Evolutionary conservation across 2,113 vertebrate species (phyloP), one percentile per base, ranked within the genome.

Genomic region (Leptodactylus fuscus): DNA sequence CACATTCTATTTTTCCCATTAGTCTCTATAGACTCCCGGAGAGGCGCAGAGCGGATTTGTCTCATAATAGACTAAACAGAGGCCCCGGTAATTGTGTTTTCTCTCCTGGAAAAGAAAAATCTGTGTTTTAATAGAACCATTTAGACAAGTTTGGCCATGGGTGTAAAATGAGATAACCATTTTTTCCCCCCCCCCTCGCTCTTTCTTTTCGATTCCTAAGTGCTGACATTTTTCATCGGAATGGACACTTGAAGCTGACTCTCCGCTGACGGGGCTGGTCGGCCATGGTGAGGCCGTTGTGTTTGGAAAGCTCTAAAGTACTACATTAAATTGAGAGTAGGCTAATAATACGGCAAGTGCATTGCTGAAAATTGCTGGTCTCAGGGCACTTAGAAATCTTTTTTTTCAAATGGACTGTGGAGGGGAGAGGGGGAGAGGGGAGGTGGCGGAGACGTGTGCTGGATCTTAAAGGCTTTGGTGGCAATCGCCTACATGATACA

Each of bases 311-410:
- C 55, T 22, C 27, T 75, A 77, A 84, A 84, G 51, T 41, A 84
- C 71, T 84, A 65, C 73, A 65, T 77, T 84, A 84, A 84, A 84
- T 84, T 84, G 82, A 84, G 67, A 77, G 82, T 77, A 65, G 38
- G 29, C 71, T 84, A 84, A 84, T 84, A 84, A 77, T 65, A 84
- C 24, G 38, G 82, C 82, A 77, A 84, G 70, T 48, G 82, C 49
- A 62, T 60, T 48, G 82, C n/a, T 16, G 82, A 51, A 84, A 84
- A 84, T 84, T 84, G 82, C 82, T 16, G 73, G 73, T 84, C 82
- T 77, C 55, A 24, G 73, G 73, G 82, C 82, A 77, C 82, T 84
- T 77, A 84, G 41, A 67, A 75, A 84, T 77, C 82, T 84, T 27
- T 49, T 27, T 49, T 79, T 65, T 51, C 73, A 62, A 77, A 84